Evolutionary conservation across 2,888 invertebrate species (phyloP), one percentile per base, ranked within the genome.

Genomic region (Apocheima hispidaria): DNA sequence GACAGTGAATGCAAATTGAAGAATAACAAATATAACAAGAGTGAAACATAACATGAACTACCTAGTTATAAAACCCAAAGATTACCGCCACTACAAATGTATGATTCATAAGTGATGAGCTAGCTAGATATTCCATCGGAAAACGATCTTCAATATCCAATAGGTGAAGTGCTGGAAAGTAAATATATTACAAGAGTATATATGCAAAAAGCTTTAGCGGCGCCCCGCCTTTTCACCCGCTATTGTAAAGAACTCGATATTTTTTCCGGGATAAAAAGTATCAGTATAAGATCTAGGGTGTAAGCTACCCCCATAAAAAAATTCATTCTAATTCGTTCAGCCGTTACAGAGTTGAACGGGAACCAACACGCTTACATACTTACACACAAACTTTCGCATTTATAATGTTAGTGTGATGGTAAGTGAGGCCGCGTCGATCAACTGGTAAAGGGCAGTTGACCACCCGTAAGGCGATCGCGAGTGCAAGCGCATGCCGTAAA

Each of bases 381-480:
- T n/a, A n/a, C n/a, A n/a, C n/a, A n/a, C n/a, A n/a, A n/a, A n/a
- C n/a, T n/a, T n/a, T n/a, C n/a, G n/a, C n/a, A n/a, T n/a, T n/a
- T n/a, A n/a, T n/a, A n/a, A n/a, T n/a, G n/a, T n/a, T n/a, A 77
- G 73, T 77, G 70, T 76, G 74, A 68, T 71, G 60, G 72, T 66
- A 63, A 66, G 71, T 64, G 70, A 68, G 68, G 68, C 69, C 70
- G 70, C 71, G 68, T 74, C 59, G 57, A 36, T 50, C 41, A 5
- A 12, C 70, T 72, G 71, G 73, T 77, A 75, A 82, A 77, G 76
- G 74, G 77, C 80, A 81, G 77, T 75, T 80, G 84, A 72, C 87
- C 86, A 87, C 85, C 86, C 84, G 80, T 79, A 71, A 68, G 70
- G 77, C 68, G 14, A 62, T 61, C 69, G 71, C 75, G 65, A 68